phyloP scores from a whole-genome alignment of 2,797 vertebrate species.

The Rhinoraja longicauda region DNA sequence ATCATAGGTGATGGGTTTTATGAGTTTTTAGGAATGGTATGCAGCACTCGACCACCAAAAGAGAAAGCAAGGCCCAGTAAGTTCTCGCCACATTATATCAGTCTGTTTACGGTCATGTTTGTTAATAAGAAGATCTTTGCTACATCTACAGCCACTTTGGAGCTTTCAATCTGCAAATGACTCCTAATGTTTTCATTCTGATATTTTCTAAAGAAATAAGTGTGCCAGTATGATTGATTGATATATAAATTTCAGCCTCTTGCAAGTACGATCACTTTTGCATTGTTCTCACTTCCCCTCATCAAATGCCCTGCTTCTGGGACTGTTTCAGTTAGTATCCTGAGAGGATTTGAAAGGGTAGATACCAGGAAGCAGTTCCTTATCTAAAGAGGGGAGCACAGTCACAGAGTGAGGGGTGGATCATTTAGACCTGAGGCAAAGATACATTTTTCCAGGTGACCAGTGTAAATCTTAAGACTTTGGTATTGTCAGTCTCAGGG shows the following conservation, averaged over 20 bases:
- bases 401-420: too few relatives aligned
- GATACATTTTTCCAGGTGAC: too few relatives aligned
- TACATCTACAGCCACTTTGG: neutral
- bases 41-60: neutral
- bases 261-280: neutral
- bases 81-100: neutral
- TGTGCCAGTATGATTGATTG: neutral
- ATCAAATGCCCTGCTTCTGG: neutral
- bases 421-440: too few relatives aligned
- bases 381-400: too few relatives aligned
- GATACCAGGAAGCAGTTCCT: too few relatives aligned
- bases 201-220: neutral
- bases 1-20: neutral
- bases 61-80: neutral
- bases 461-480: too few relatives aligned
- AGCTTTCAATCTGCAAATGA: neutral
- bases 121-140: neutral
- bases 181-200: neutral
- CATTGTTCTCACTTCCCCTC: neutral
- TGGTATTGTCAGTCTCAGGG: too few relatives aligned
- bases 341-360: too few relatives aligned
- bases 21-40: constrained; percentile 31
- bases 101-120: neutral
- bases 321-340: neutral
- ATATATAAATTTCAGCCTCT: neutral